Conservation (phyloP, 1,140 invertebrate species). For the Pomacea maculata region DNA sequence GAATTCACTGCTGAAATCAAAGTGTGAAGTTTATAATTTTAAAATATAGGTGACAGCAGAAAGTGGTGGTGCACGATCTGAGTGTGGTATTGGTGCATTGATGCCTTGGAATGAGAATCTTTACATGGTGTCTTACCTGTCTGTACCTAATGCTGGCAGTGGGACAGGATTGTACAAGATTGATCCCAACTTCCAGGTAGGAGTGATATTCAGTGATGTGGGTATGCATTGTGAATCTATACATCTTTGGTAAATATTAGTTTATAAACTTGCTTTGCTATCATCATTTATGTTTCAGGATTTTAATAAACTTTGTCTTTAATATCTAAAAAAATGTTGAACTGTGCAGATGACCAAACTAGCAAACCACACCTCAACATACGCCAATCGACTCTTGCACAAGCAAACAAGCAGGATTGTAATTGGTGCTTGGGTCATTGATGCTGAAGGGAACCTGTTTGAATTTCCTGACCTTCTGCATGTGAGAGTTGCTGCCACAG, state of each 20-base stretch:
- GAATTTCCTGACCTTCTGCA: constrained; percentile 30
- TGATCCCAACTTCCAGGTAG: constrained; percentile 27
- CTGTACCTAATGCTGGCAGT: constrained; percentile 28
- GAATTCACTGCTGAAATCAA: neutral
- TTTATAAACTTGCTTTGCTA: too few species aligned
- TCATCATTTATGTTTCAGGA: too few species aligned
- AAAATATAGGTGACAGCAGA: constrained; percentile 22
- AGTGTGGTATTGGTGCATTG: constrained; percentile 36
- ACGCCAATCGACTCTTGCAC: constrained; percentile 35
- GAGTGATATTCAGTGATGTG: neutral
- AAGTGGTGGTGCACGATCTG: constrained; percentile 27
- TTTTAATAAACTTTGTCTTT: neutral
- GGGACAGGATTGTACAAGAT: constrained; percentile 36
- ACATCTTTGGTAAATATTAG: too few species aligned
- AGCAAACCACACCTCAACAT: constrained; percentile 31
- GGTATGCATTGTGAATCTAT: too few species aligned
- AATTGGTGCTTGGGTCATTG: constrained; percentile 33
- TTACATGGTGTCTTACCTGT: constrained; percentile 39
- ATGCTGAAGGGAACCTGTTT: constrained; percentile 19
- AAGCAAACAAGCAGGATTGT: constrained; percentile 34
- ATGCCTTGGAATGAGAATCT: constrained; percentile 39
- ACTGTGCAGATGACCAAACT: constrained; percentile 29
- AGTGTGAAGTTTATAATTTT: too few species aligned
- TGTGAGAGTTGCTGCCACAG: constrained; percentile 31
- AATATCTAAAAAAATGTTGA: neutral